Evolutionary conservation across 92 coral and sea anemone genomes (phyloP).

Genomic region (Epizoanthus scotinus): DNA sequence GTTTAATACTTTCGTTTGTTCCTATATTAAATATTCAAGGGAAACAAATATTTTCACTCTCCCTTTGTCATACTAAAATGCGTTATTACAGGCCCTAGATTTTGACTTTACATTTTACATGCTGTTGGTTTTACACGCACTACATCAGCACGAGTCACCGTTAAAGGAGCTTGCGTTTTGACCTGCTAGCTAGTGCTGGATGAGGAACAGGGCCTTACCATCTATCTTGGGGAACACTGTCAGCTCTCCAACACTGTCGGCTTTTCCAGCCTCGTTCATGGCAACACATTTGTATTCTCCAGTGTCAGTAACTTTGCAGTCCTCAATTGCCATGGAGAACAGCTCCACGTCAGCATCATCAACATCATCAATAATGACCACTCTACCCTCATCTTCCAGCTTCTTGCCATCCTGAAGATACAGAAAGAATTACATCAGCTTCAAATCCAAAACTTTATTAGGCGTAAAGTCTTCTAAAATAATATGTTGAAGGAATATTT

Average conservation of each 20-base stretch:
- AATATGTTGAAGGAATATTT: no score
- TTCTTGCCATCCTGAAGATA: slow-evolving; percentile 60
- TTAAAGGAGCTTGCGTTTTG: neutral
- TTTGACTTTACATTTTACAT: no score
- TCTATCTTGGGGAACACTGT: slow-evolving; percentile 56
- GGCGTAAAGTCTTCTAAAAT: no score
- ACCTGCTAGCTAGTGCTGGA: no score
- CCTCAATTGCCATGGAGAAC: slow-evolving; percentile 91
- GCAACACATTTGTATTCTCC: slow-evolving; percentile 94
- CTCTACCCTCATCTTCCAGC: slow-evolving; percentile 77
- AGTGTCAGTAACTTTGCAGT: slow-evolving; percentile 70
- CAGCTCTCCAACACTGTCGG: slow-evolving; percentile 56
- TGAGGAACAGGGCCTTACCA: slow-evolving; percentile 3
- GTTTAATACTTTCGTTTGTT: no score
- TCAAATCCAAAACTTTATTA: neutral
- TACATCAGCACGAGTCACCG: neutral
- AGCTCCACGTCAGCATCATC: slow-evolving; percentile 87
- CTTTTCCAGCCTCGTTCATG: slow-evolving; percentile 97
- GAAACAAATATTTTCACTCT: no score
- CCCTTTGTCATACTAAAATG: no score
- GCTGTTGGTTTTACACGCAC: no score
- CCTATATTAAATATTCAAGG: no score
- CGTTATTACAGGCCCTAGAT: no score
- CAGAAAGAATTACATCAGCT: neutral
- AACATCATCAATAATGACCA: slow-evolving; percentile 94